Percentiles rank a stretch among this genome's conserved stretches.
These are phyloP conservation scores for Peromyscus leucopus DNA, from an alignment of 2,113 vertebrate species.

Conservation along the genomic window DNA sequence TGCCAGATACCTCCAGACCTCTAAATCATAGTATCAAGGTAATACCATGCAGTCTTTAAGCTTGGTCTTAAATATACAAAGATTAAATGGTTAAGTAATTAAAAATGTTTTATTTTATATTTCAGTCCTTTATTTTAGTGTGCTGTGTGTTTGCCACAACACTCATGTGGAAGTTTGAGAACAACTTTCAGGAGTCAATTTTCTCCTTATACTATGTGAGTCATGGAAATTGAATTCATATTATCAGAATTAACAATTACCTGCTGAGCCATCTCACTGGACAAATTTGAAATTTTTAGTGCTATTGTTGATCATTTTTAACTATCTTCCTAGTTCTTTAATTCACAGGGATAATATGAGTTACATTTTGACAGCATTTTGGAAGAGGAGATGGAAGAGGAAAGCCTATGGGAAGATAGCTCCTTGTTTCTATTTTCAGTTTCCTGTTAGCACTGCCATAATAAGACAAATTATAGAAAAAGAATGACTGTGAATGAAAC, in stretches of 20 bases:
- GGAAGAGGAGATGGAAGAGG: neutral
- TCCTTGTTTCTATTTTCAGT: neutral
- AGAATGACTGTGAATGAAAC: neutral
- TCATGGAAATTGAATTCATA: neutral
- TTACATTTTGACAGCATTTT: neutral
- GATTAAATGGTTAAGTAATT: conserved; percentile 32
- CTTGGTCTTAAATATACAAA: neutral
- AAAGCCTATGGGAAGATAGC: neutral
- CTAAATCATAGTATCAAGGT: neutral
- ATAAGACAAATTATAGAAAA: neutral
- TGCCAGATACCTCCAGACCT: neutral
- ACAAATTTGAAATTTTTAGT: neutral
- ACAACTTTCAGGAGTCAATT: neutral
- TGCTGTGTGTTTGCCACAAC: neutral
- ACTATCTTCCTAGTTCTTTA: conserved; percentile 2
- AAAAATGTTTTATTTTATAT: neutral
- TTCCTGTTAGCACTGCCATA: neutral
- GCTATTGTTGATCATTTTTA: neutral
- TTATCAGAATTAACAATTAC: neutral
- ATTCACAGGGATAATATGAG: neutral
- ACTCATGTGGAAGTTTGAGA: too few relatives aligned
- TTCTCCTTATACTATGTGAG: neutral
- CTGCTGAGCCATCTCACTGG: neutral
- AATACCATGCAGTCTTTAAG: neutral
- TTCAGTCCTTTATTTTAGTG: neutral